Evolutionary conservation across 2,888 invertebrate genomes (phyloP).

Genomic region (Myopa tessellatipennis): DNA sequence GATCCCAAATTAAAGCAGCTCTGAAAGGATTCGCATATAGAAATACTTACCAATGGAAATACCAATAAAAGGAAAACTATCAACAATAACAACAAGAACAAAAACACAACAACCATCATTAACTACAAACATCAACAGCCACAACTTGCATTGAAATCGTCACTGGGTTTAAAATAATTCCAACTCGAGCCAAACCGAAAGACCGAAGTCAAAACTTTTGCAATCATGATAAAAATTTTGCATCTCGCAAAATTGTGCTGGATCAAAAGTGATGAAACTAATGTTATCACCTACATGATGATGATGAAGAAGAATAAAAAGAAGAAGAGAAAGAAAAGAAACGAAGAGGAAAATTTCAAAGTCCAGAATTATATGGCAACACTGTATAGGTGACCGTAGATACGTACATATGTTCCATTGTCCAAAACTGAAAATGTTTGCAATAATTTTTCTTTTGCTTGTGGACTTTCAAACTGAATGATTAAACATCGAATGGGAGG

Average conservation of each 20-base stretch:
- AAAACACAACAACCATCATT: no score
- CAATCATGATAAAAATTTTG: constrained; percentile 57
- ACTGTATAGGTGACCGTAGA: neutral
- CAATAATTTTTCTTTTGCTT: neutral
- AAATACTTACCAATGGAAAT: neutral
- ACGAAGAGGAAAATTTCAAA: constrained; percentile 14
- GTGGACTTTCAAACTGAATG: neutral
- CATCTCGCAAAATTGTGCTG: constrained; percentile 31
- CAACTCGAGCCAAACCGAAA: neutral
- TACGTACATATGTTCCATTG: neutral
- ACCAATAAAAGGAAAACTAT: neutral
- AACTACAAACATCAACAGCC: neutral
- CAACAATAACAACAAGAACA: constrained; percentile 1
- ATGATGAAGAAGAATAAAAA: neutral
- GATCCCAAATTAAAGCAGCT: neutral
- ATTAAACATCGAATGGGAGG: neutral
- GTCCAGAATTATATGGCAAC: constrained; percentile 9
- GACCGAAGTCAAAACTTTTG: constrained; percentile 52
- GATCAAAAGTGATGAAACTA: constrained; percentile 45
- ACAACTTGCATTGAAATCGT: neutral
- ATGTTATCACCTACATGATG: constrained; percentile 56
- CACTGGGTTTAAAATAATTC: neutral
- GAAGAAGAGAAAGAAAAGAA: neutral
- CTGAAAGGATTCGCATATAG: neutral
- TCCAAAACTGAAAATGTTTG: constrained; percentile 10